Base-by-base conservation (phyloP, 2,797 vertebrate species). In the Furcifer pardalis region DNA sequence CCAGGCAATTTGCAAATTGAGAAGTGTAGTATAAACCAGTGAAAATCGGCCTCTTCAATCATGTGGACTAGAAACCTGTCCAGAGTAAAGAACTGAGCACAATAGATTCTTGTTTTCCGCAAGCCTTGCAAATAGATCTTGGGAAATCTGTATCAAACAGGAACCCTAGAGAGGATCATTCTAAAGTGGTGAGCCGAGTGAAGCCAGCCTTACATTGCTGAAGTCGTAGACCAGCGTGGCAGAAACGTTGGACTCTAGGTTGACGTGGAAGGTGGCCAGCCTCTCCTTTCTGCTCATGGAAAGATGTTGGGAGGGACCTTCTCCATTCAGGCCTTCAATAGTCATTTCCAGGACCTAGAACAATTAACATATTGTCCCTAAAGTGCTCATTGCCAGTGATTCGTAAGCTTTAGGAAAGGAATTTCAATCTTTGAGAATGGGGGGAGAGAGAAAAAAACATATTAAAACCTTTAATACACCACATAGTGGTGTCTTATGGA, bases 321-420 rank as follows among this genome's bases (percentile, higher is more conserved):
- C 59, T 0, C 86, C 90, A 0, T 90, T 91, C 77, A 79, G 84
- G 0, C 94, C 90, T 0, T 89, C 89, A 4, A 96, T 94, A 89
- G 93, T 96, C 96, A 97, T 96, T 30, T 95, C 59, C 32, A 96
- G 73, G 65, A 97, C 96, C 96, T 79, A 23, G 52, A 56, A n/a
- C 19, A 15, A 5, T 56, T 15, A 56, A 56, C 12, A 56, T 15
- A 56, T 19, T 5, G n/a, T n/a, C n/a, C n/a, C n/a, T n/a, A n/a
- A n/a, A n/a, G n/a, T n/a, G n/a, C n/a, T n/a, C n/a, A n/a, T n/a
- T n/a, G n/a, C n/a, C n/a, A n/a, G n/a, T n/a, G n/a, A n/a, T n/a
- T n/a, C n/a, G n/a, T n/a, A n/a, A n/a, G n/a, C n/a, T n/a, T n/a
- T n/a, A n/a, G n/a, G n/a, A n/a, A n/a, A n/a, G n/a, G n/a, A n/a